Evolutionary conservation across 1,140 invertebrate species (phyloP), one percentile per base, ranked within the genome.

Genomic region (Amyelois transitella): DNA sequence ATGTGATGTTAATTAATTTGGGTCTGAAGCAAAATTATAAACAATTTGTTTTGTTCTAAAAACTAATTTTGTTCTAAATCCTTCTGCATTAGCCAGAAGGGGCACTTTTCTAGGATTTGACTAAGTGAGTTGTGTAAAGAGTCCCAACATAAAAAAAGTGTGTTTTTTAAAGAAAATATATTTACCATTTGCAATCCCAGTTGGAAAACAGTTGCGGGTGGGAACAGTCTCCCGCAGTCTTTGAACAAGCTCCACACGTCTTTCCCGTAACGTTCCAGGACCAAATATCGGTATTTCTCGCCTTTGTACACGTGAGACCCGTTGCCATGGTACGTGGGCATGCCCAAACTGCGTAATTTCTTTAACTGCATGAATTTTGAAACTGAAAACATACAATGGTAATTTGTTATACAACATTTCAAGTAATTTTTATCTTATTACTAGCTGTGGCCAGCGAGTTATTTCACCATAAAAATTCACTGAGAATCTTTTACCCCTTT

Each of bases 211-310:
- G 94, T 94, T 17, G 91, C 89, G 44, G 92, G 80, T 6, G 94
- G 92, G 79, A 99, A 95, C 6, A 72, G 79, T 58, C 92, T 91
- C 0, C 92, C 92, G 73, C 93, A 92, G 51, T 92, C 89, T 43
- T 93, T 83, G 70, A 96, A 94, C 25, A 96, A 69, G 74, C 94
- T 95, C 90, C 96, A 94, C 6, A 99, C 85, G 88, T 98, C 96
- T 64, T 90, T 92, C n/a, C 96, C 96, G 86, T 96, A 98, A 45
- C 96, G 91, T 54, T 97, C 94, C 91, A 99, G 94, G 0, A 99
- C 95, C 65, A 99, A 86, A 84, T 98, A 99, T 45, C 98, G 88
- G 82, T 97, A 98, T 66, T 95, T 95, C 44, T 91, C 88, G 7
- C 90, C 89, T 56, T 95, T 93, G 60, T 91, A 92, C 48, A 94